Evolutionary conservation across 2,797 vertebrate genomes (phyloP), one percentile per base, ranked within the genome.

Genomic region (Knipowitschia caucasica): DNA sequence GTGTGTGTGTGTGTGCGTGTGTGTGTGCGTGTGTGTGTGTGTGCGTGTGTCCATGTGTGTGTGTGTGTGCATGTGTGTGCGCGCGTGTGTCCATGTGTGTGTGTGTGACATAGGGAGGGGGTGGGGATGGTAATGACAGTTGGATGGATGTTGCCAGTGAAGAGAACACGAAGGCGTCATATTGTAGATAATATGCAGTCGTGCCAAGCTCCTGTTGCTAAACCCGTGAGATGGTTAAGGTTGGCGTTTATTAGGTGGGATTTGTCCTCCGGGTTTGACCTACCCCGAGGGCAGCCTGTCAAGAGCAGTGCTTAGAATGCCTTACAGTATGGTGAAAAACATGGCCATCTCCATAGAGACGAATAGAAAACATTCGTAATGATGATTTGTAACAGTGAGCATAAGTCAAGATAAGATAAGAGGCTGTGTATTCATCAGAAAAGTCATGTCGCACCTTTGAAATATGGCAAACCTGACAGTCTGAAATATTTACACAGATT

Each of bases 1-100:
- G 56, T 3, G 36, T 61, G 67, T n/a, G 9, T 33, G 3, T 54
- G n/a, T n/a, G n/a, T n/a, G n/a, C n/a, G n/a, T n/a, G n/a, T n/a
- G n/a, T n/a, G n/a, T n/a, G n/a, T n/a, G n/a, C n/a, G n/a, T n/a
- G n/a, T n/a, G n/a, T n/a, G n/a, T n/a, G n/a, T n/a, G n/a, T n/a
- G n/a, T n/a, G n/a, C n/a, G n/a, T n/a, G 53, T 65, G 61, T 51
- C 45, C 39, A n/a, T 43, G 50, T 35, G 42, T 35, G 50, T 4
- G 36, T 62, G 67, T 21, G 9, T 33, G 5, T 53, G 46, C 64
- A 59, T 55, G 50, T 38, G 11, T 40, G 53, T 42, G 45, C 34
- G 56, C 31, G 14, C 45, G 25, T 53, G 46, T 66, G 62, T 55
- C 46, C 38, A 10, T 40, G 53, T 42, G 45, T 38, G 56, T 36